These are phyloP conservation scores for Galeopsomyia nigrocyanea DNA, from an alignment of 2,888 invertebrate genomes.

Conservation along the genomic window DNA sequence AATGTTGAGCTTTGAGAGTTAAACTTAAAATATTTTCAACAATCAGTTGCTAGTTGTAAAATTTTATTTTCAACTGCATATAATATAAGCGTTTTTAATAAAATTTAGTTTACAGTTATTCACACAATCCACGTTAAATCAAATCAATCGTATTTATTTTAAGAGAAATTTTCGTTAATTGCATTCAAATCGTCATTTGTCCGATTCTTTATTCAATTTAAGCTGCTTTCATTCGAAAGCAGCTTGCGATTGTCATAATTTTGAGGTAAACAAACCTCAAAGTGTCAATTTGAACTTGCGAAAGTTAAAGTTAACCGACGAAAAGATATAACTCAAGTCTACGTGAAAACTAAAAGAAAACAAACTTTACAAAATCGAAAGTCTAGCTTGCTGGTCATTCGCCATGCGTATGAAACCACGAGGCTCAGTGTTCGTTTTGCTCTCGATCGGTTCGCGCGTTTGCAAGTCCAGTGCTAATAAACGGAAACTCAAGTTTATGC, in stretches of 20 bases:
- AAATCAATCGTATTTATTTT: background rate
- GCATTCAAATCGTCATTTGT: conserved; percentile 23
- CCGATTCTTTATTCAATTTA: background rate
- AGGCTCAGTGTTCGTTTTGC: conserved; percentile 21
- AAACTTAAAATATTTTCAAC: too few relatives aligned
- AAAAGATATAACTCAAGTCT: conserved; percentile 1
- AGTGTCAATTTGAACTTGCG: background rate
- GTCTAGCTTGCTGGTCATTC: conserved; percentile 28
- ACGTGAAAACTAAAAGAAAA: background rate
- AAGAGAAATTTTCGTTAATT: conserved; percentile 10
- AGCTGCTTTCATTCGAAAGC: conserved; percentile 19
- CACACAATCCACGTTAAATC: background rate
- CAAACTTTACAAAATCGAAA: conserved; percentile 4
- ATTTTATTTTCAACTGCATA: too few relatives aligned
- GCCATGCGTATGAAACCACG: conserved; percentile 42
- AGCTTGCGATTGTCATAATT: conserved; percentile 15
- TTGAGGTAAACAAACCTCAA: conserved; percentile 24
- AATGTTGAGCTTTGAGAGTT: too few relatives aligned
- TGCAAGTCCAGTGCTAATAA: conserved; percentile 28
- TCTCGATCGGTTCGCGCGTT: conserved; percentile 22
- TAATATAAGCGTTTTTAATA: too few relatives aligned
- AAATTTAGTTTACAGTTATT: too few relatives aligned
- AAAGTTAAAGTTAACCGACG: background rate
- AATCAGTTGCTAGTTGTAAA: too few relatives aligned
- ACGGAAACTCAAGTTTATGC: conserved; percentile 29